Base-by-base conservation (phyloP, 2,888 invertebrate genomes). In the Hydroisotoma schaefferi region DNA sequence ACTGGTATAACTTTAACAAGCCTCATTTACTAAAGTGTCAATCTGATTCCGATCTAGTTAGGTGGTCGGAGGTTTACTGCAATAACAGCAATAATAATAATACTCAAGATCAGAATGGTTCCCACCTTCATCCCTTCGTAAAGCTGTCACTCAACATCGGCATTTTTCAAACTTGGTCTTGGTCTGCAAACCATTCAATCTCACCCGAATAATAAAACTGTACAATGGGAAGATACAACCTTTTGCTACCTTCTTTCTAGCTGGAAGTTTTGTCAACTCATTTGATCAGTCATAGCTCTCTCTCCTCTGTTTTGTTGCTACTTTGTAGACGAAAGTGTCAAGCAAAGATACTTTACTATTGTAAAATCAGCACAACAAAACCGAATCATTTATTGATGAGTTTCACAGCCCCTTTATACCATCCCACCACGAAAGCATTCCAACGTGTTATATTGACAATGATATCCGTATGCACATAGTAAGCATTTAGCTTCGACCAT, bases 111-210 rank as follows among this genome's bases (percentile, higher is more conserved):
- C 51, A 33, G 51, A 51, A 55, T 46, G 40, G 33, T 37, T 51
- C 59, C 51, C 33, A 51, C 46, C 28, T 46, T 44, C 43, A 22
- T 26, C 46, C 43, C 18, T 63, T 58, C 59, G 59, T 61, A 61
- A 27, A 33, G 55, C 57, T 68, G 67, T 68, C 67, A 68, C 60
- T 68, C 65, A 68, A 57, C 67, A 57, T 68, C 57, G 59, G 56
- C 57, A 61, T 59, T 61, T 61, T 59, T 63, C 49, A 49, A 49
- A 49, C 49, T 49, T 49, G 26, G 29, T 15, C 40, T 40, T 5
- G 5, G n/a, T n/a, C n/a, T n/a, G n/a, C n/a, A 20, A n/a, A 22
- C 49, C 49, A 27, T 49, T 28, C 49, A 27, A 3, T 28, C 28
- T 27, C 28, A 49, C 49, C 29, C 18, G 18, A 43, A 27, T 49